A percentile compares a stretch with the other conserved stretches of the same genome.
Conservation (phyloP, 2,797 vertebrate genomes). For the Craterocephalus amniculus region DNA sequence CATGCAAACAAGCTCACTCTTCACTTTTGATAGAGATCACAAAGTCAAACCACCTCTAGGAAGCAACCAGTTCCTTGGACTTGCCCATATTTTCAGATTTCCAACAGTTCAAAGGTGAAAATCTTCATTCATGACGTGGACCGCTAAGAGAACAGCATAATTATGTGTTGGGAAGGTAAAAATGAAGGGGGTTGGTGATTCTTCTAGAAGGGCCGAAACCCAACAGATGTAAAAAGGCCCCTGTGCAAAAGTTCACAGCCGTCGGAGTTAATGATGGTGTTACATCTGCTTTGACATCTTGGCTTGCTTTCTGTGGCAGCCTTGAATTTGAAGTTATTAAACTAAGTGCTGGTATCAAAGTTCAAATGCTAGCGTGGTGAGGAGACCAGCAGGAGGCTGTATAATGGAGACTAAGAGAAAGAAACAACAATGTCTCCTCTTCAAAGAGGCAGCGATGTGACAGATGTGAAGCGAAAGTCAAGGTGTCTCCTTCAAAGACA, state of each 20-base stretch:
- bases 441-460: slow-evolving; percentile 50
- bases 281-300: neutral
- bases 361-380: slow-evolving; percentile 27
- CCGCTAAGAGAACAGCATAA: neutral
- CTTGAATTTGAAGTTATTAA: slow-evolving; percentile 39
- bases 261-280: slow-evolving; percentile 44
- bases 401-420: slow-evolving; percentile 35
- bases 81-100: neutral
- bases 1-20: neutral
- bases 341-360: slow-evolving; percentile 28
- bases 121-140: neutral
- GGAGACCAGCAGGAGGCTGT: slow-evolving; percentile 30
- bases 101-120: neutral
- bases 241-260: slow-evolving; percentile 50
- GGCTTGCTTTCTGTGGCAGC: slow-evolving; percentile 34
- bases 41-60: neutral
- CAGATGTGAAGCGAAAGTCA: slow-evolving; percentile 58
- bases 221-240: slow-evolving; percentile 23
- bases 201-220: slow-evolving; percentile 29
- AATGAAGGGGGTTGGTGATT: slow-evolving; percentile 7
- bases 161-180: neutral
- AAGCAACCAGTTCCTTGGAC: neutral
- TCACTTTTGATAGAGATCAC: neutral
- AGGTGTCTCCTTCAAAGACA: slow-evolving; percentile 70
- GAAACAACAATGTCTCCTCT: slow-evolving; percentile 51